Percentiles rank a stretch among this genome's conserved stretches.
Conservation (phyloP, 1,140 invertebrate genomes). For the Gryon sp. region DNA sequence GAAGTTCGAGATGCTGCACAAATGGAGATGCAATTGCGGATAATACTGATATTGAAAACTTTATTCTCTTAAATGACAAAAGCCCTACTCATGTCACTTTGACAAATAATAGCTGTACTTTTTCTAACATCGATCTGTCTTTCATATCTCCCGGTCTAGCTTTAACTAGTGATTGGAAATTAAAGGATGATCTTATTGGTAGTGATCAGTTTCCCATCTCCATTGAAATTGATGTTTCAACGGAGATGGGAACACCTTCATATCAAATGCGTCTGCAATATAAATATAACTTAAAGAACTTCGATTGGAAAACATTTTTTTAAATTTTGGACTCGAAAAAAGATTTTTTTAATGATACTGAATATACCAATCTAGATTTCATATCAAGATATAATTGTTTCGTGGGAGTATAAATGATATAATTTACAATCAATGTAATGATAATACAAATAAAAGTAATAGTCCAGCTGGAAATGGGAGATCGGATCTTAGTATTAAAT, state of each 20-base stretch:
- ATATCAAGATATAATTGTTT: slow-evolving; percentile 6
- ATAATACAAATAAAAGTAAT: not conserved
- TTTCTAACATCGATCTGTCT: slow-evolving; percentile 12
- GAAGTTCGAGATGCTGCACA: not conserved
- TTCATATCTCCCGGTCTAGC: not conserved
- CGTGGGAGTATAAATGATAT: not conserved
- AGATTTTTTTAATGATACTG: not conserved
- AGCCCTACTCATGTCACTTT: slow-evolving; percentile 11
- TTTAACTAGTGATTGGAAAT: not conserved
- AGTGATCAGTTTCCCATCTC: slow-evolving; percentile 4
- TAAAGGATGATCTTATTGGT: not conserved
- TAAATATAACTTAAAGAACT: slow-evolving; percentile 10
- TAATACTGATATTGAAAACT: slow-evolving; percentile 19
- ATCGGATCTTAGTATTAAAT: not conserved
- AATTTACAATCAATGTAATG: not conserved
- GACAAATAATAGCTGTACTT: not conserved
- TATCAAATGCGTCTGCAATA: not conserved
- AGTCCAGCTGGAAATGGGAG: too few relatives aligned
- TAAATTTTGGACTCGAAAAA: slow-evolving; percentile 1
- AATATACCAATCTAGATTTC: slow-evolving; percentile 2
- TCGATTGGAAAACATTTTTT: not conserved
- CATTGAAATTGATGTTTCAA: not conserved
- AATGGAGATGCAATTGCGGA: slow-evolving; percentile 15
- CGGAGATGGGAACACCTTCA: too few relatives aligned
- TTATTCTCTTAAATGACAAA: slow-evolving; percentile 7